phyloP scores from a whole-genome alignment of 2,888 invertebrate species.

The Orchesellides sinensis region DNA sequence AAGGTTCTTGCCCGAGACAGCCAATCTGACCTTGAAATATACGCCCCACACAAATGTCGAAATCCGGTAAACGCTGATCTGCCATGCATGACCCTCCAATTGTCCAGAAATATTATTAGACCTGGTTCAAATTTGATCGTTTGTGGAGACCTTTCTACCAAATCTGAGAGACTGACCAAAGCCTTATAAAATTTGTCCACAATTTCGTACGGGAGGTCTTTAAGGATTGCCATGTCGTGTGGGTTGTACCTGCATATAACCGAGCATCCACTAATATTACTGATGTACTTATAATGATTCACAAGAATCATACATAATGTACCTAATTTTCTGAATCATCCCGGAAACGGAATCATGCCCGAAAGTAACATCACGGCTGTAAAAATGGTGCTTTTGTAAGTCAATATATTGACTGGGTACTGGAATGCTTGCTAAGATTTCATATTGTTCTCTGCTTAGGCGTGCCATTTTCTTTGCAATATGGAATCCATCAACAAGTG shows the following conservation, averaged over 20 bases:
- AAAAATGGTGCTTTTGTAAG: slow-evolving; percentile 80
- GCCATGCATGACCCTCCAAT: slow-evolving; percentile 88
- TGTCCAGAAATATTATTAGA: slow-evolving; percentile 85
- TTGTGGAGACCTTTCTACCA: slow-evolving; percentile 77
- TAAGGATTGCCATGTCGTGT: slow-evolving; percentile 84
- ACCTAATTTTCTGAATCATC: slow-evolving; percentile 82
- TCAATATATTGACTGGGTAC: slow-evolving; percentile 84
- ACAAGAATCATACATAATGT: neutral
- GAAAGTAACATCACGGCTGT: slow-evolving; percentile 81
- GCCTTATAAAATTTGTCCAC: slow-evolving; percentile 82
- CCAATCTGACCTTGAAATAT: slow-evolving; percentile 85
- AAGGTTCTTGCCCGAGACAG: slow-evolving; percentile 80
- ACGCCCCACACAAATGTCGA: slow-evolving; percentile 84
- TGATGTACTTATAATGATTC: neutral
- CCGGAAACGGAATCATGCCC: slow-evolving; percentile 79
- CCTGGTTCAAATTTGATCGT: slow-evolving; percentile 83
- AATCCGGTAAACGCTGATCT: slow-evolving; percentile 83
- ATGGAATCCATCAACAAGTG: slow-evolving; percentile 86
- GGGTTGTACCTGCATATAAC: slow-evolving; percentile 82
- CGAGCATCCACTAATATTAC: too few species aligned
- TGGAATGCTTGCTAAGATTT: slow-evolving; percentile 80
- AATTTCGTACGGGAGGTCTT: slow-evolving; percentile 79
- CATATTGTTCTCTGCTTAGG: slow-evolving; percentile 79
- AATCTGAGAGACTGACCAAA: slow-evolving; percentile 79
- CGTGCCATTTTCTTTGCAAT: slow-evolving; percentile 81